Conservation (phyloP, 1,140 invertebrate species). For the Dermatophagoides farinae region DNA sequence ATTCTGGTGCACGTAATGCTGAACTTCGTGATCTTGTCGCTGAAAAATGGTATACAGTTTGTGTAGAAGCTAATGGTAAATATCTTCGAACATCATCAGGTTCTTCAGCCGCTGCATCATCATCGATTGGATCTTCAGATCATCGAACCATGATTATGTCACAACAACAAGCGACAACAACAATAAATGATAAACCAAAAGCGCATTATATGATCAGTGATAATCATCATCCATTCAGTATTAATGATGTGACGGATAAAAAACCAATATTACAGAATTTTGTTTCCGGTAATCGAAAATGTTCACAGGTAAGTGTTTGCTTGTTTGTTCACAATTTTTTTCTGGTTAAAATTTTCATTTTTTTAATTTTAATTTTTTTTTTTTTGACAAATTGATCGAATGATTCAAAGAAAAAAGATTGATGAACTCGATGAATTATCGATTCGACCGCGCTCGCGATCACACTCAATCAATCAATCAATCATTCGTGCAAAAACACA, state of each 20-base stretch:
- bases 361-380: too few species aligned
- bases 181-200: background rate
- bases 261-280: constrained; percentile 4
- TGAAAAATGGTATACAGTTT: constrained; percentile 57
- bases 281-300: constrained; percentile 19
- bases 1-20: constrained; percentile 41
- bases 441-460: too few species aligned
- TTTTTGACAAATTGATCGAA: background rate
- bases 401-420: background rate
- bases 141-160: too few species aligned
- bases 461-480: background rate
- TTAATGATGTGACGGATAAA: background rate
- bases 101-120: background rate
- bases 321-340: too few species aligned
- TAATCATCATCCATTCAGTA: background rate
- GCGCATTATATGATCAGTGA: background rate
- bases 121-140: background rate
- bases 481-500: too few species aligned
- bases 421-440: background rate
- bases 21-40: constrained; percentile 47
- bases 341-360: too few species aligned
- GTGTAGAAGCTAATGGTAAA: constrained; percentile 55
- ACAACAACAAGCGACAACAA: too few species aligned
- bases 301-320: constrained; percentile 20
- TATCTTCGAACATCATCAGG: constrained; percentile 27